A percentile compares a stretch with the other conserved stretches of the same genome.
Conservation (phyloP, 2,797 vertebrate species). For the Crypturellus tataupa region DNA sequence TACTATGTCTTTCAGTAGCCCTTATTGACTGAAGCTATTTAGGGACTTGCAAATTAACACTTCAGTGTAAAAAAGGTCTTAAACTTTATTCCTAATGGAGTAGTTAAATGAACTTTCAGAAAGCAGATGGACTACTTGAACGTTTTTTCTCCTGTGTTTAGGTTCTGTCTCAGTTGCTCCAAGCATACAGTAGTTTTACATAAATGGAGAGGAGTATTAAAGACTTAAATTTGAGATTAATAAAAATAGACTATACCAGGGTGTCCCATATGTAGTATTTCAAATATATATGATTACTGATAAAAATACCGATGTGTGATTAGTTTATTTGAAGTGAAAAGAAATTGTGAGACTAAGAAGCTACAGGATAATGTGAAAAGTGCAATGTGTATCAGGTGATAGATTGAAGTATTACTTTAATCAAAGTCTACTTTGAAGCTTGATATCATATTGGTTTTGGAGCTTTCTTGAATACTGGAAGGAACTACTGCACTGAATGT, state of each 20-base stretch:
- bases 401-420: neutral
- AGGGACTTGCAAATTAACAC: neutral
- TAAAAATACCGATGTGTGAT: neutral
- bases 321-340: neutral
- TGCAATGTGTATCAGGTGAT: fast-evolving
- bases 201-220: neutral
- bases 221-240: neutral
- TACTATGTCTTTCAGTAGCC: fast-evolving
- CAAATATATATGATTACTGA: neutral
- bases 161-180: neutral
- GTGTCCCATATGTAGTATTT: neutral
- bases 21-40: neutral
- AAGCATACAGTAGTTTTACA: neutral
- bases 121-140: neutral
- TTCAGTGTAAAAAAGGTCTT: neutral
- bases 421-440: neutral
- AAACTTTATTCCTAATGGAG: neutral
- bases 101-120: neutral
- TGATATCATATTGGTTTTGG: neutral
- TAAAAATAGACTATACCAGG: neutral
- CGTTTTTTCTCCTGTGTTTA: neutral
- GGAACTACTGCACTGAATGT: neutral
- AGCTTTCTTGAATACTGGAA: neutral
- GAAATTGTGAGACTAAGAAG: neutral
- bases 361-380: neutral